These are phyloP conservation scores for Cromileptes altivelis DNA, from an alignment of 2,113 vertebrate genomes.

Conservation along the genomic window DNA sequence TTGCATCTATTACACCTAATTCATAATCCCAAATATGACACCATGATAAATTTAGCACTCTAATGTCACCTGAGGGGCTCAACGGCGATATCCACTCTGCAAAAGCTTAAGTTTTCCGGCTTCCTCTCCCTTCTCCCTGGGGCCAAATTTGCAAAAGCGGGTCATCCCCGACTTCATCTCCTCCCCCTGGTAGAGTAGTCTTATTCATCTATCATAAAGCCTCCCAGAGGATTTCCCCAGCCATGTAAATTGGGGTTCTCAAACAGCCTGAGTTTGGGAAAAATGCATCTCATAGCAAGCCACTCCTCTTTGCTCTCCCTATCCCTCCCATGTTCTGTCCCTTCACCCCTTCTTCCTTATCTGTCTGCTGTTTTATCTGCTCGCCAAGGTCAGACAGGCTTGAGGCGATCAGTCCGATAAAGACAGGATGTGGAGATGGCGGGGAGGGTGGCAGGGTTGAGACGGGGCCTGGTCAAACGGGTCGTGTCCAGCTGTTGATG, in stretches of 20 bases:
- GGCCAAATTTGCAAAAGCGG: constrained; percentile 83
- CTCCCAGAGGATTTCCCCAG: constrained; percentile 76
- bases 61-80: constrained; percentile 56
- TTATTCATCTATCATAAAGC: constrained; percentile 83
- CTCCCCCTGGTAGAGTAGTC: constrained; percentile 61
- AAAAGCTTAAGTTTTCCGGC: constrained; percentile 74
- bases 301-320: constrained; percentile 29
- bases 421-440: constrained; percentile 60
- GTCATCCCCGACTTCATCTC: constrained; percentile 78
- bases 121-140: constrained; percentile 72
- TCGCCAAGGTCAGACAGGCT: constrained; percentile 82
- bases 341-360: constrained; percentile 63
- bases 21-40: constrained; percentile 73
- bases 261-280: constrained; percentile 69
- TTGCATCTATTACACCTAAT: constrained; percentile 48
- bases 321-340: constrained; percentile 9
- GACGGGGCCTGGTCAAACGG: constrained; percentile 57
- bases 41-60: constrained; percentile 72
- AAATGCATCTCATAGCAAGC: constrained; percentile 50
- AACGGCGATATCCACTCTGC: constrained; percentile 51
- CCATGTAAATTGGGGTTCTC: constrained; percentile 76
- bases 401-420: constrained; percentile 81
- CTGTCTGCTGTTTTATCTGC: constrained; percentile 79
- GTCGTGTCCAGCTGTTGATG: constrained; percentile 54
- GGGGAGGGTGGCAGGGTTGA: constrained; percentile 15